Evolutionary conservation across 2,888 invertebrate genomes (phyloP).

Genomic region (Drosophila incognita): DNA sequence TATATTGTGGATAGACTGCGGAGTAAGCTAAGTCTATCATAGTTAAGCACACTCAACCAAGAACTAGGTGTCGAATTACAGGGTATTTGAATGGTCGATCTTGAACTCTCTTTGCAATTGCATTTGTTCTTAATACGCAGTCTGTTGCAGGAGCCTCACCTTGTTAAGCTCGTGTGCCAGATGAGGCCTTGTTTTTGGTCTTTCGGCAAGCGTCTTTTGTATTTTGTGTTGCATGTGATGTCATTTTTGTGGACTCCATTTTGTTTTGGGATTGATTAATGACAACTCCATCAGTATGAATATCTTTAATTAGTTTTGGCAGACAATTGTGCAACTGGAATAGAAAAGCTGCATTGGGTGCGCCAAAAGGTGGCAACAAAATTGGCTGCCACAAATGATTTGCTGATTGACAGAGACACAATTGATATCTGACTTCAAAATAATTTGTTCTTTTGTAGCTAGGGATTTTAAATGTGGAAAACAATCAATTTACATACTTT

Average conservation of each 20-base stretch:
- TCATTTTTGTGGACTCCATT: constrained; percentile 69
- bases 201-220: constrained; percentile 15
- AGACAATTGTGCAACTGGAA: constrained; percentile 21
- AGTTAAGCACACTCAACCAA: background rate
- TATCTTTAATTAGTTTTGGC: constrained; percentile 48
- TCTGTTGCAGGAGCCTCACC: constrained; percentile 58
- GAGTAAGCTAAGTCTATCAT: background rate
- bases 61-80: background rate
- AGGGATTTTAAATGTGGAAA: background rate
- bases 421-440: background rate
- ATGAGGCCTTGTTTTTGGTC: constrained; percentile 42
- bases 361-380: constrained; percentile 5
- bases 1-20: background rate
- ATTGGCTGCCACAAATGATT: background rate
- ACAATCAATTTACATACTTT: background rate
- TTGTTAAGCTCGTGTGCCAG: constrained; percentile 29
- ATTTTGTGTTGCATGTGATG: constrained; percentile 56
- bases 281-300: constrained; percentile 51
- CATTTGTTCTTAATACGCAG: constrained; percentile 34
- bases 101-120: constrained; percentile 10
- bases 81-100: constrained; percentile 31
- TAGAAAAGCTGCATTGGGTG: constrained; percentile 15
- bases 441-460: background rate
- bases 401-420: background rate
- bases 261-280: constrained; percentile 75